Percentiles rank a stretch among this genome's conserved stretches.
Evolutionary conservation across 2,888 invertebrate species (phyloP).

Genomic region (Augochlorella aurata): DNA sequence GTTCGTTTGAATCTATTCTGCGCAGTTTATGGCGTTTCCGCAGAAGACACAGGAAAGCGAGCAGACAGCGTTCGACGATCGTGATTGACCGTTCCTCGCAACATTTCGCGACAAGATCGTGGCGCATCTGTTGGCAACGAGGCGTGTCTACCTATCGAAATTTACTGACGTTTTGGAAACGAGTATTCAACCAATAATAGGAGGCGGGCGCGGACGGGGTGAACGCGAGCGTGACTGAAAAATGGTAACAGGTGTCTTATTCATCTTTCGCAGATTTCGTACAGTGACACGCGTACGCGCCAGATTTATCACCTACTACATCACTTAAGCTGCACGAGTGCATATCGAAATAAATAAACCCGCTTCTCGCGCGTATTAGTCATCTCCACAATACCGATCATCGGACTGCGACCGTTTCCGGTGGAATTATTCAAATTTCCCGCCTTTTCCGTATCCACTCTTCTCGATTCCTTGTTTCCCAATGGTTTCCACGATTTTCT

Average conservation of each 20-base stretch:
- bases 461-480: background rate
- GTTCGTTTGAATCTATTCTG: background rate
- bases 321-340: constrained; percentile 29
- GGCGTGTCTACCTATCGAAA: background rate
- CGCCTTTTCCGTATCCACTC: background rate
- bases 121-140: constrained; percentile 13
- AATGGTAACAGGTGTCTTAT: constrained; percentile 49
- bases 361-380: constrained; percentile 19
- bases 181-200: constrained; percentile 6
- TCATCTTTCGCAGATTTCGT: constrained; percentile 41
- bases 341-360: constrained; percentile 44
- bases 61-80: background rate
- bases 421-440: background rate
- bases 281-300: constrained; percentile 12
- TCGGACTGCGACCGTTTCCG: background rate
- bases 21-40: background rate
- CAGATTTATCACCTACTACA: constrained; percentile 47
- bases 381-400: background rate
- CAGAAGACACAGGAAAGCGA: too few relatives aligned
- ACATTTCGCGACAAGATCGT: background rate
- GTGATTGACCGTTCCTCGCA: background rate
- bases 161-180: constrained; percentile 6
- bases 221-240: constrained; percentile 27
- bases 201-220: background rate
- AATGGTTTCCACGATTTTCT: background rate